phyloP scores from a whole-genome alignment of 2,797 vertebrate genomes.

The Ctenopoma kingsleyae region DNA sequence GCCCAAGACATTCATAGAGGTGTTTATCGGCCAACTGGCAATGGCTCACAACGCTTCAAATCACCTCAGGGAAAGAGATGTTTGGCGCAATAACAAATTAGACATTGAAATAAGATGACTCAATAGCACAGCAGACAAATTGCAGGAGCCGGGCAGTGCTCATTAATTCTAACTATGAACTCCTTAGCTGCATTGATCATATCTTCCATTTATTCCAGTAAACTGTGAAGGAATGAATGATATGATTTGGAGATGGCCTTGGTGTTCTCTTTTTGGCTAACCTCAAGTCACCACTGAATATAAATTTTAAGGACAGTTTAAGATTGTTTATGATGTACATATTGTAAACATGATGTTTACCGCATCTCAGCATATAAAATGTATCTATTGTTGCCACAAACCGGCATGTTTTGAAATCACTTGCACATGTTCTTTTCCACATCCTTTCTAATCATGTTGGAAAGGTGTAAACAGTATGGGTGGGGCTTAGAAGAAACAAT shows the following conservation, averaged over 20 bases:
- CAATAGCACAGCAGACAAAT: slow-evolving; percentile 81
- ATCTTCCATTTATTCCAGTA: slow-evolving; percentile 76
- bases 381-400: slow-evolving; percentile 25
- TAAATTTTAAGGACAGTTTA: slow-evolving; percentile 44
- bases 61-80: slow-evolving; percentile 72
- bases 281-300: slow-evolving; percentile 60
- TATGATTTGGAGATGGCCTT: slow-evolving; percentile 48
- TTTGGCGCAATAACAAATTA: slow-evolving; percentile 84
- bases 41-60: slow-evolving; percentile 66
- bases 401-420: slow-evolving; percentile 42
- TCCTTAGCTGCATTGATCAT: slow-evolving; percentile 79
- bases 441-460: slow-evolving; percentile 57
- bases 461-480: slow-evolving; percentile 63
- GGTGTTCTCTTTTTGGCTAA: slow-evolving; percentile 45
- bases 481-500: slow-evolving; percentile 40
- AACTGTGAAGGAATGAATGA: slow-evolving; percentile 68
- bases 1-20: slow-evolving; percentile 61
- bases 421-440: slow-evolving; percentile 27
- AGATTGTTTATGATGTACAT: no score
- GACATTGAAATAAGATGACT: slow-evolving; percentile 84
- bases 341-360: slow-evolving; percentile 20
- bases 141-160: slow-evolving; percentile 73
- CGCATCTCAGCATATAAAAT: slow-evolving; percentile 35
- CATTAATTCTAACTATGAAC: slow-evolving; percentile 80
- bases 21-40: slow-evolving; percentile 71